These are phyloP conservation scores for Cossypha heuglini DNA, from an alignment of 2,797 vertebrate genomes.

Conservation along the genomic window DNA sequence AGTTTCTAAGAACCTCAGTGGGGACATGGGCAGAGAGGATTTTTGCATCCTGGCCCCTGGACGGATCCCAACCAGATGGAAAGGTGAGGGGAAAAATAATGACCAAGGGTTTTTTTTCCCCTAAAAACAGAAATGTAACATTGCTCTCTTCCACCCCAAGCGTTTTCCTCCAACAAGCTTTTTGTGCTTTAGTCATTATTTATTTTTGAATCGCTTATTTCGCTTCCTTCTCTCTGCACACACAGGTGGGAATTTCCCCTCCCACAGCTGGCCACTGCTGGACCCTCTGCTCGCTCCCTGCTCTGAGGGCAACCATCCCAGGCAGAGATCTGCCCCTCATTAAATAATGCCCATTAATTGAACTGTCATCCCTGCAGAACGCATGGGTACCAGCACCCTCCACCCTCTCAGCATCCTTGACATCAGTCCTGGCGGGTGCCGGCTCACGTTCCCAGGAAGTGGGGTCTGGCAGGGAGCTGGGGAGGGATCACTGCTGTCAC, in stretches of 20 bases:
- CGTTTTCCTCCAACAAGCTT: conserved; percentile 75
- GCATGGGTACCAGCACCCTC: neutral
- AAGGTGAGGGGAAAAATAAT: conserved; percentile 21
- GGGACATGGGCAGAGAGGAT: neutral
- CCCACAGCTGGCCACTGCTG: neutral
- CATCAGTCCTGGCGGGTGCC: neutral
- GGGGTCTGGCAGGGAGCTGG: neutral
- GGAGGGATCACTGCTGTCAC: conserved; percentile 38
- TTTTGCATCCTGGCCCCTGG: conserved; percentile 33
- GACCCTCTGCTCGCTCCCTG: conserved; percentile 46
- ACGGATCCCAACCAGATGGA: conserved; percentile 30
- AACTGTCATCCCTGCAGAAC: conserved; percentile 28
- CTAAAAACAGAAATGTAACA: conserved; percentile 29
- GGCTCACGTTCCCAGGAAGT: neutral
- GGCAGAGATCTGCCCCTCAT: conserved; percentile 62
- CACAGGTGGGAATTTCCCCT: neutral
- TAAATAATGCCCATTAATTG: conserved; percentile 74
- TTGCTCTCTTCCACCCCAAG: conserved; percentile 69
- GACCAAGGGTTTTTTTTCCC: neutral
- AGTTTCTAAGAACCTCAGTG: neutral
- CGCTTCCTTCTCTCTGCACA: conserved; percentile 32
- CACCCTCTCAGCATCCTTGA: neutral
- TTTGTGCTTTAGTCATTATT: conserved; percentile 79
- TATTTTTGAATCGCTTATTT: conserved; percentile 58
- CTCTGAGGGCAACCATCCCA: conserved; percentile 22